Conservation (phyloP, 2,113 vertebrate species). For the Lethenteron reissneri region DNA sequence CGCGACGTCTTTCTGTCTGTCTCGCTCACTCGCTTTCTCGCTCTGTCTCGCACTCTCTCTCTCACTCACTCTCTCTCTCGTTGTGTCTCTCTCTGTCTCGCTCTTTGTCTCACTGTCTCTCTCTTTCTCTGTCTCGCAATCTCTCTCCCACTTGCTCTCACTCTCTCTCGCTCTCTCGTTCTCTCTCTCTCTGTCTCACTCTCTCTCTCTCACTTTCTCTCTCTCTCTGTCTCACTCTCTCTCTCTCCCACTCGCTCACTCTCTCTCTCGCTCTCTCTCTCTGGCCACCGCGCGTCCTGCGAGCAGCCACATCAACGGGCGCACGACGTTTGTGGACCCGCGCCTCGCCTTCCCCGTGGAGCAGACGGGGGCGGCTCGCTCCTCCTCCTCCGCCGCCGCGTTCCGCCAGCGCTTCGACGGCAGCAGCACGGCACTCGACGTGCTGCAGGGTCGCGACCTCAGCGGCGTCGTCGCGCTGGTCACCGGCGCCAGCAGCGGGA, state of each 20-base stretch:
- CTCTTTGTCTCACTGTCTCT: neutral
- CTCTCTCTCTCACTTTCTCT: too few species aligned
- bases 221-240: neutral
- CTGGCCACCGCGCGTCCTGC: neutral
- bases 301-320: constrained; percentile 76
- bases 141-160: too few species aligned
- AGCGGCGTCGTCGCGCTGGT: constrained; percentile 53
- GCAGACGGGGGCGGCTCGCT: constrained; percentile 21
- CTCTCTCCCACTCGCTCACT: neutral
- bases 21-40: too few species aligned
- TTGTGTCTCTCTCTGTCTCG: neutral
- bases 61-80: neutral
- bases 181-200: too few species aligned
- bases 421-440: constrained; percentile 64
- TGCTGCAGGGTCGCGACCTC: constrained; percentile 63
- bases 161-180: too few species aligned
- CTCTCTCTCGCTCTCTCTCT: neutral
- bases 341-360: constrained; percentile 88
- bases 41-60: neutral
- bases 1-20: neutral
- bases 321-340: constrained; percentile 79
- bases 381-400: constrained; percentile 29
- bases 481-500: constrained; percentile 68
- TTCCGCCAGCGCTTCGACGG: constrained; percentile 53
- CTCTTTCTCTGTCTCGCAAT: neutral